Evolutionary conservation across 2,113 vertebrate species (phyloP).

Genomic region (Hydrolagus affinis): DNA sequence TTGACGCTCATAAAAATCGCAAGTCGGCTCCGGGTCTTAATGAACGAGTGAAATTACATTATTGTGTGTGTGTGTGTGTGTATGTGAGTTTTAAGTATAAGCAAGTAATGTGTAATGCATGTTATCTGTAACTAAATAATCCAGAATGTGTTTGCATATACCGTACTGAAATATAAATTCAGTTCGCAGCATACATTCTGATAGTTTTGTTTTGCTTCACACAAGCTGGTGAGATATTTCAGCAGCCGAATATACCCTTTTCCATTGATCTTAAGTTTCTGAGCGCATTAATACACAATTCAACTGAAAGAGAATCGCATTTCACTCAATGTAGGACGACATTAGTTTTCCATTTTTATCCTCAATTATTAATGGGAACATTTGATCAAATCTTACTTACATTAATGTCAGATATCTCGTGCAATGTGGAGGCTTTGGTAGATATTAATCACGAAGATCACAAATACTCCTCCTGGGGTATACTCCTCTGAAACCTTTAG

Average conservation of each 20-base stretch:
- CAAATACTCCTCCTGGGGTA: background rate
- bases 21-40: background rate
- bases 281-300: background rate
- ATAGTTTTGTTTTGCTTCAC: background rate
- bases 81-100: too few species aligned
- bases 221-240: background rate
- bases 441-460: background rate
- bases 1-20: background rate
- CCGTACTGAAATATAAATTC: background rate
- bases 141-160: background rate
- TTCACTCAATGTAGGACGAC: background rate
- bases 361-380: slow-evolving; percentile 6
- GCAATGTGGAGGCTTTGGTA: background rate
- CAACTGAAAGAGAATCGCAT: background rate
- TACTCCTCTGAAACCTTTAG: background rate
- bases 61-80: background rate
- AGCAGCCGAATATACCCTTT: background rate
- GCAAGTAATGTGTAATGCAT: too few species aligned
- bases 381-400: background rate
- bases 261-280: background rate
- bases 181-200: background rate
- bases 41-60: background rate
- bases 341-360: background rate
- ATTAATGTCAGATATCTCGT: background rate
- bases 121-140: background rate